Base-by-base conservation (phyloP, 2,113 vertebrate species). In the Syngnathus floridae region DNA sequence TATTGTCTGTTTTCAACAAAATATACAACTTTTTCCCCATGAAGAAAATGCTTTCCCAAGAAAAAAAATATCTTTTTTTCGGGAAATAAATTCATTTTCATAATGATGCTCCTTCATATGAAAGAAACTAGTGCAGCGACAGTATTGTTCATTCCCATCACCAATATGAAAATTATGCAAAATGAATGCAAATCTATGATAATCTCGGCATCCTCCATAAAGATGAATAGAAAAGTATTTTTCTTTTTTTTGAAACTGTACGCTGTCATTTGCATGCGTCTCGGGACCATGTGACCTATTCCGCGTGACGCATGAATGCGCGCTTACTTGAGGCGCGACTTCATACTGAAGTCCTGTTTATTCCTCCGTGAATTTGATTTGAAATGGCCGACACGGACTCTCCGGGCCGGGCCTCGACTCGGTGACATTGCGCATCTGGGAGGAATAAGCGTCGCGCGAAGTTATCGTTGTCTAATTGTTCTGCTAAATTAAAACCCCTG, bases 221-320 rank as follows among this genome's bases (percentile, higher is more conserved):
- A 55, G 54, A 55, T 14, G 54, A 55, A 26, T 31, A 35, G 12
- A 35, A 55, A 54, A 26, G 51, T 54, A 1, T 56, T 54, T 26
- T 6, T 26, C 26, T 54, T 26, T 26, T 26, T 54, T 52, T 52
- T 52, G 2, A 37, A 19, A 60, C 58, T 41, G n/a, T 60, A 41
- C 58, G n/a, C 58, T 17, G n/a, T 10, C 10, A 60, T 40, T 40
- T 60, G 58, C 58, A 60, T 60, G 58, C 11, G 36, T 41, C 58
- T 60, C 19, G 37, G 37, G 37, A 60, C 36, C 58, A 60, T 26
- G 58, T 61, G 58, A 61, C 58, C 58, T 61, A 61, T 61, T 41
- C 58, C 38, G 58, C n/a, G 38, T 45, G 40, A 22, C 38, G 40
- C 58, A 41, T 41, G 58, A 61, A 22, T 43, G 59, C 59, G 13